phyloP scores from a whole-genome alignment of 1,140 invertebrate genomes.

The Drosophila lini region DNA sequence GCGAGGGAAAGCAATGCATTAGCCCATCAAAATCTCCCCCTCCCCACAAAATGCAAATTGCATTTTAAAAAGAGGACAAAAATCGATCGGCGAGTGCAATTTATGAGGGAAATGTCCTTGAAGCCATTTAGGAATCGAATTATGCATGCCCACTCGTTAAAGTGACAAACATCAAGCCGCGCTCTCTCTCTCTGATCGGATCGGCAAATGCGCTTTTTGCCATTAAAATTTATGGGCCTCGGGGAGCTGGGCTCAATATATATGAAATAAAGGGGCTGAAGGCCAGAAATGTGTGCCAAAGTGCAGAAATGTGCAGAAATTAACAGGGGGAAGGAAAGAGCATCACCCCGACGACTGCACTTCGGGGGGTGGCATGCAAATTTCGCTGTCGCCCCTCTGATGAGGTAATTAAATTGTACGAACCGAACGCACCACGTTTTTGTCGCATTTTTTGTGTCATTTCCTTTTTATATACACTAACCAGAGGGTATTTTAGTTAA shows the following conservation, averaged over 20 bases:
- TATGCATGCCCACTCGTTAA: constrained; percentile 80
- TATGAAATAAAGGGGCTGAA: constrained; percentile 3
- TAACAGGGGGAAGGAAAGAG: constrained; percentile 12
- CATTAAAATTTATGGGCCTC: constrained; percentile 77
- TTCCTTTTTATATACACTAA: constrained; percentile 12
- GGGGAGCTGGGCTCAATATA: constrained; percentile 6
- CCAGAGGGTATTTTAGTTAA: not conserved
- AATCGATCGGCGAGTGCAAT: constrained; percentile 47
- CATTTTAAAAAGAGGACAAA: constrained; percentile 56
- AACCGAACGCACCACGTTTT: constrained; percentile 39
- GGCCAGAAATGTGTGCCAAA: constrained; percentile 47
- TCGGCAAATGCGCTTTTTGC: constrained; percentile 70
- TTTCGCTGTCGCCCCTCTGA: constrained; percentile 47
- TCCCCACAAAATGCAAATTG: constrained; percentile 39
- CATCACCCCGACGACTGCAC: constrained; percentile 17
- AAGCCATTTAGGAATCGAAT: constrained; percentile 73
- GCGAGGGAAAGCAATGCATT: not conserved
- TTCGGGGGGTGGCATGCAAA: constrained; percentile 71
- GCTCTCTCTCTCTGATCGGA: constrained; percentile 9
- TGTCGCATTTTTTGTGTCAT: constrained; percentile 40
- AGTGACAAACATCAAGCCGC: constrained; percentile 54
- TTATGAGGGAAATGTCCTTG: constrained; percentile 59
- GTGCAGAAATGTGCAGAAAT: constrained; percentile 47
- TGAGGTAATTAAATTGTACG: constrained; percentile 71
- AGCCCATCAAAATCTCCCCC: constrained; percentile 3